Evolutionary conservation across 1,140 invertebrate genomes (phyloP), one percentile per base, ranked within the genome.

Genomic region (Temnothorax nylanderi): DNA sequence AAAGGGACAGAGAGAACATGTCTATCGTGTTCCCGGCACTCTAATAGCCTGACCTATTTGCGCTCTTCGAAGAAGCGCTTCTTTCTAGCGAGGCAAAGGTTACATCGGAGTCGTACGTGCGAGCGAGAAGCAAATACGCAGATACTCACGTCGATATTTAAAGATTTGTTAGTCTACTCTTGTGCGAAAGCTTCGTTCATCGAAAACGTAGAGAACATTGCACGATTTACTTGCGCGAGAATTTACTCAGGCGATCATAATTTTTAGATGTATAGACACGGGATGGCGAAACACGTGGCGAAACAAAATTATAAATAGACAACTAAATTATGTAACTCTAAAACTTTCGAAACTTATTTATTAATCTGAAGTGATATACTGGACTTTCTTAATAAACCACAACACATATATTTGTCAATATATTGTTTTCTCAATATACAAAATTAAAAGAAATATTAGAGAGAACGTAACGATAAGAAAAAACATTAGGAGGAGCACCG

Each of bases 1-100:
- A 78, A 32, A 75, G 18, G 58, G 26, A 84, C 11, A 60, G 41
- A 47, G 78, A 54, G 37, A 58, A 21, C 13, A 69, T 3, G 44
- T 56, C 80, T 84, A 84, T 84, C 80, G 54, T 49, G 41, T 75
- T 82, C 80, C 69, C 69, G 41, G 47, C 26, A 60, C 80, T 69
- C 65, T 75, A 84, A 84, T 75, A 84, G 80, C 69, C 44, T 72
- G 80, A 84, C 54, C 80, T 84, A 84, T 84, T 84, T 84, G 80
- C 41, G 62, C 77, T 74, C 72, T 84, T 32, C 69, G 44, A 65
- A 67, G 80, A 41, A 84, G 58, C 49, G 34, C 47, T 65, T 85
- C 75, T 62, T 85, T 54, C 62, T 21, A 32, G 34, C 47, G 58
- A 64, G 37, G 37, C 62, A 76, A 85, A 85, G 72, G 49, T 85